These are phyloP conservation scores for Tokudaia tokunoshimensis DNA, from an alignment of 2,797 vertebrate genomes.

Conservation along the genomic window DNA sequence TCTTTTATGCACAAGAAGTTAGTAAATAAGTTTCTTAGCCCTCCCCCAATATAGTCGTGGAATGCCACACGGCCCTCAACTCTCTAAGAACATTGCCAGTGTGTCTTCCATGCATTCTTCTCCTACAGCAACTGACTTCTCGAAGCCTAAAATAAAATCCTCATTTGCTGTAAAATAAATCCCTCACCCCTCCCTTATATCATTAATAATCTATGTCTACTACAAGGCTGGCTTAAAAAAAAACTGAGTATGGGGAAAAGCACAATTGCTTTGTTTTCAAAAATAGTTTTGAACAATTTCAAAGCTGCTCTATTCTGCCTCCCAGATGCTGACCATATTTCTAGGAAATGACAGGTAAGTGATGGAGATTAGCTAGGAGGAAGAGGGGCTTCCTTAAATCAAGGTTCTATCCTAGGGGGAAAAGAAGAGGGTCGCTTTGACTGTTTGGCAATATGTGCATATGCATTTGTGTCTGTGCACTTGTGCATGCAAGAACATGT, in stretches of 20 bases:
- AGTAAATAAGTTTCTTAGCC: constrained; percentile 67
- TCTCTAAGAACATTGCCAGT: not conserved
- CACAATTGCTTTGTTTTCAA: constrained; percentile 21
- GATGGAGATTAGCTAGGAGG: not conserved
- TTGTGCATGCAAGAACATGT: not conserved
- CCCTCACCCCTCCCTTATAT: not conserved
- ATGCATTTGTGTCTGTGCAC: not conserved
- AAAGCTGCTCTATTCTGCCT: not conserved
- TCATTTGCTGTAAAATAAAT: constrained; percentile 14
- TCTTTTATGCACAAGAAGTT: constrained; percentile 71
- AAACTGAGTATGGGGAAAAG: not conserved
- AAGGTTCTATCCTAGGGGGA: not conserved
- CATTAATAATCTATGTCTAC: constrained; percentile 46
- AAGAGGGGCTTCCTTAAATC: not conserved
- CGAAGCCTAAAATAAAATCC: constrained; percentile 59
- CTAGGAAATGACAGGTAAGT: constrained; percentile 33
- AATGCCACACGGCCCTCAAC: constrained; percentile 41
- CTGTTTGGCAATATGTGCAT: not conserved
- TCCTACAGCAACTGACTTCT: constrained; percentile 48
- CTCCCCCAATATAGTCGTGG: constrained; percentile 43
- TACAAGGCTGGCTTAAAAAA: not conserved
- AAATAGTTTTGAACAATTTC: constrained; percentile 47
- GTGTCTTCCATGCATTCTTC: constrained; percentile 56
- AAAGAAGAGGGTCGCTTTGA: not conserved
- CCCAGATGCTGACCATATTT: not conserved